phyloP scores from a whole-genome alignment of 2,797 vertebrate genomes.

The Amphiprion clarkii region DNA sequence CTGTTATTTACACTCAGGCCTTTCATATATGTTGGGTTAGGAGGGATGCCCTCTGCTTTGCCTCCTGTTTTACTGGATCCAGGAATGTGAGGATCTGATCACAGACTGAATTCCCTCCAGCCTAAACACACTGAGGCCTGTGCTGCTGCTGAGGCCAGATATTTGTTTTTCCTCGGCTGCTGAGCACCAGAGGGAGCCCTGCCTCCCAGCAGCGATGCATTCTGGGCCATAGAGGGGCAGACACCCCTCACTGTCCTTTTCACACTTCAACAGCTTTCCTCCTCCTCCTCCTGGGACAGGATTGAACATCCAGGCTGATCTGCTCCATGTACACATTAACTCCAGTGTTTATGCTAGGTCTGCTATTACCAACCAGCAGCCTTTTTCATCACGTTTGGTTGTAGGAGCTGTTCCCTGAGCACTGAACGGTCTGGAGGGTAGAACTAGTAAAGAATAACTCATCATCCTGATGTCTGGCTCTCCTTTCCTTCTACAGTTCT shows the following conservation, averaged over 20 bases:
- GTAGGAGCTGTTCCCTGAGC: slow-evolving; percentile 28
- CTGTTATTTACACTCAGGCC: slow-evolving; percentile 29
- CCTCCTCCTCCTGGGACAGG: slow-evolving; percentile 49
- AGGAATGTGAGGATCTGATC: slow-evolving; percentile 80
- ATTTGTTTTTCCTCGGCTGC: slow-evolving; percentile 84
- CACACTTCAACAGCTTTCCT: slow-evolving; percentile 73
- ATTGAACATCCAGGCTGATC: slow-evolving; percentile 56
- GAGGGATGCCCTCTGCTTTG: slow-evolving; percentile 55
- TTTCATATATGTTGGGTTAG: slow-evolving; percentile 63
- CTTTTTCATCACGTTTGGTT: slow-evolving; percentile 45
- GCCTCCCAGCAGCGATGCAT: slow-evolving; percentile 75
- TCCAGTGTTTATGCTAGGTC: slow-evolving; percentile 52
- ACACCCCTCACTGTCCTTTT: slow-evolving; percentile 67
- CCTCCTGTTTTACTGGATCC: slow-evolving; percentile 70
- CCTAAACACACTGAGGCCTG: slow-evolving; percentile 82
- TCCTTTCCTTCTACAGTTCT: slow-evolving; percentile 5
- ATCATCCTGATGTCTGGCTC: slow-evolving; percentile 12
- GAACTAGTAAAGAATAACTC: slow-evolving; percentile 27
- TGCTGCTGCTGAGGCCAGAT: slow-evolving; percentile 77
- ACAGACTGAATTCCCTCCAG: slow-evolving; percentile 79
- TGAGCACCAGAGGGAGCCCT: slow-evolving; percentile 76
- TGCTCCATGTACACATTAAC: slow-evolving; percentile 42
- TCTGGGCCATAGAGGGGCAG: slow-evolving; percentile 67
- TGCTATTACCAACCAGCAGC: slow-evolving; percentile 37
- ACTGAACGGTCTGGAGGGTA: slow-evolving; percentile 20